Evolutionary conservation across 2,888 invertebrate genomes (phyloP).

Genomic region (Gibbula magus): DNA sequence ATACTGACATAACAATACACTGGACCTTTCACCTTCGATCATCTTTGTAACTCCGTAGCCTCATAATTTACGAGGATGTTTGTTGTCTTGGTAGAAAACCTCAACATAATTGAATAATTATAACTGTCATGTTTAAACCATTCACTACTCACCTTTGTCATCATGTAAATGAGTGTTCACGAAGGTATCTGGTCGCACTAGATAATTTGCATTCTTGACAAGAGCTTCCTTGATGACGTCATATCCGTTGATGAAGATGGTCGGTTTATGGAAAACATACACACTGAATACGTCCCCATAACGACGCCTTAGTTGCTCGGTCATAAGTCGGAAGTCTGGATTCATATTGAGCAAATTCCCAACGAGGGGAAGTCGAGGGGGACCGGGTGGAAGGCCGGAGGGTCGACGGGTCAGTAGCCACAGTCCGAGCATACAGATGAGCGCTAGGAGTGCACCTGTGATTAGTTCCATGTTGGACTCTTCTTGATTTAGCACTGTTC

Average conservation of each 20-base stretch:
- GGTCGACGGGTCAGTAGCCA: neutral
- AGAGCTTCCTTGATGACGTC: conserved; percentile 48
- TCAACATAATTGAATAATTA: too few species aligned
- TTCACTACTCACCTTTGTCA: conserved; percentile 6
- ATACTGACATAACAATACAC: too few species aligned
- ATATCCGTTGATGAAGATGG: conserved; percentile 50
- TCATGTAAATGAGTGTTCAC: neutral
- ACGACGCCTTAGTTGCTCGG: conserved; percentile 28
- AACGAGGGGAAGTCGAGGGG: neutral
- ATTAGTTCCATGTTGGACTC: too few species aligned
- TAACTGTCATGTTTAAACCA: neutral
- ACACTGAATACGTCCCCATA: conserved; percentile 53
- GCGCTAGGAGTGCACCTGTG: too few species aligned
- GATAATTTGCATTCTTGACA: conserved; percentile 47
- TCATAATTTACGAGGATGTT: too few species aligned
- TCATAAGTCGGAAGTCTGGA: neutral
- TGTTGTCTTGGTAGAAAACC: too few species aligned
- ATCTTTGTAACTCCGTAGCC: conserved; percentile 48
- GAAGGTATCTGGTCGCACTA: conserved; percentile 43
- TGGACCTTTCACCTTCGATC: conserved; percentile 44
- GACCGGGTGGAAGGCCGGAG: neutral
- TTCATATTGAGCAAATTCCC: neutral
- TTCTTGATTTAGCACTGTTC: too few species aligned
- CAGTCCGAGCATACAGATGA: neutral
- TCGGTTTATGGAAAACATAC: conserved; percentile 44